These are phyloP conservation scores for Hyla sarda DNA, from an alignment of 2,113 vertebrate species.

Conservation along the genomic window DNA sequence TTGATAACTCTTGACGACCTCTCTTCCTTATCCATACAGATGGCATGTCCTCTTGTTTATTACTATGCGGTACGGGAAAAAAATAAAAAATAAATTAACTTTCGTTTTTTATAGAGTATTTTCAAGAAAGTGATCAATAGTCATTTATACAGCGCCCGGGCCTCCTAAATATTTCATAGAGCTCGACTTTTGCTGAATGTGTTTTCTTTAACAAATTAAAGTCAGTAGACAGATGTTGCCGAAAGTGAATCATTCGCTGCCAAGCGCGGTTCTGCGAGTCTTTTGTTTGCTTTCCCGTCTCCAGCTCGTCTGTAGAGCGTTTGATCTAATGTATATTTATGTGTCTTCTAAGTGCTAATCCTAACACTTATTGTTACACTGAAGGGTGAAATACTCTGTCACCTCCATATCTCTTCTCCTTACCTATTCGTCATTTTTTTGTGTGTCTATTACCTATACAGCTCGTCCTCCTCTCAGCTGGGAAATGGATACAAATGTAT, in stretches of 20 bases:
- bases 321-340: slow-evolving; percentile 32
- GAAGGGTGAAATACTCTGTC: neutral
- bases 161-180: slow-evolving; percentile 42
- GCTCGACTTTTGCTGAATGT: slow-evolving; percentile 49
- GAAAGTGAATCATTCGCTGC: slow-evolving; percentile 42
- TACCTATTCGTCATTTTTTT: neutral
- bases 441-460: too few relatives aligned
- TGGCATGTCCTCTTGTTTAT: neutral
- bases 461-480: too few relatives aligned
- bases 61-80: neutral
- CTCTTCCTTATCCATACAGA: neutral
- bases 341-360: slow-evolving; percentile 3
- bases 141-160: slow-evolving; percentile 34
- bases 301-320: neutral
- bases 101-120: slow-evolving; percentile 20
- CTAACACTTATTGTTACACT: neutral
- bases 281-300: slow-evolving; percentile 26
- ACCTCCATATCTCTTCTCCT: neutral
- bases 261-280: neutral
- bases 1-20: neutral
- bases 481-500: too few relatives aligned
- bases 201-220: slow-evolving; percentile 51
- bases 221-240: slow-evolving; percentile 22
- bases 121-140: slow-evolving; percentile 40
- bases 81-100: too few relatives aligned